Percentiles rank a stretch among this genome's conserved stretches.
These are phyloP conservation scores for Drosophila picticornis DNA, from an alignment of 2,888 invertebrate genomes.

Conservation along the genomic window DNA sequence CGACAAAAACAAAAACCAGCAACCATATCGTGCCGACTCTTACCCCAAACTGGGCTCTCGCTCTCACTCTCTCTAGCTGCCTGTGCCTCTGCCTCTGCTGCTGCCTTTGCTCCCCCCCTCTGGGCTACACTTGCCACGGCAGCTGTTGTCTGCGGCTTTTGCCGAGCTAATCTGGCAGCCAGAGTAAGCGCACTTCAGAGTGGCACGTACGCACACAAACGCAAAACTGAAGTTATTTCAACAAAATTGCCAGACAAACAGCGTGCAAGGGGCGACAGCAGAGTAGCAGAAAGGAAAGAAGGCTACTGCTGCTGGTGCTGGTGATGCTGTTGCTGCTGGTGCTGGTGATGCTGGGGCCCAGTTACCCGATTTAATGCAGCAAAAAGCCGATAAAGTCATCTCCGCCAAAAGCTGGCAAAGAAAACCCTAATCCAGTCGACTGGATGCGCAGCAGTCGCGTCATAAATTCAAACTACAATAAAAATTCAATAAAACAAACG, in stretches of 20 bases:
- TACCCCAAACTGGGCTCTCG: slow-evolving; percentile 22
- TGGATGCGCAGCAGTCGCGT: slow-evolving; percentile 56
- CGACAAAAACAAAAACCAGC: slow-evolving; percentile 42
- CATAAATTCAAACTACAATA: slow-evolving; percentile 83
- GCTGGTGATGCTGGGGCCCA: slow-evolving; percentile 33
- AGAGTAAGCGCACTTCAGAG: slow-evolving; percentile 73
- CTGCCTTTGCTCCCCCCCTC: not conserved
- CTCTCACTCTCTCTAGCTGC: not conserved
- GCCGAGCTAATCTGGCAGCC: slow-evolving; percentile 75
- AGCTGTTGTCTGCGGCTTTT: slow-evolving; percentile 80
- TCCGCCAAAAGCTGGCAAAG: slow-evolving; percentile 48
- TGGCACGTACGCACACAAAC: slow-evolving; percentile 79
- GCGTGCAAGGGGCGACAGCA: slow-evolving; percentile 1
- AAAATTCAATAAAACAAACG: slow-evolving; percentile 84
- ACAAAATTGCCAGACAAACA: slow-evolving; percentile 80
- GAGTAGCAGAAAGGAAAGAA: not conserved
- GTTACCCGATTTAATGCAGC: slow-evolving; percentile 76
- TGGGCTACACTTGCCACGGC: slow-evolving; percentile 47
- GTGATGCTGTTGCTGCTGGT: slow-evolving; percentile 1
- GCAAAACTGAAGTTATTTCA: slow-evolving; percentile 80
- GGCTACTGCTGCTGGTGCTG: not conserved
- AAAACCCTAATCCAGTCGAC: slow-evolving; percentile 79
- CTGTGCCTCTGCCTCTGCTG: not conserved
- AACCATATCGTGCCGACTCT: slow-evolving; percentile 38
- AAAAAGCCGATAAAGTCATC: slow-evolving; percentile 80